Conservation (phyloP, 2,888 invertebrate genomes). For the Dorcus parallelipipedus region DNA sequence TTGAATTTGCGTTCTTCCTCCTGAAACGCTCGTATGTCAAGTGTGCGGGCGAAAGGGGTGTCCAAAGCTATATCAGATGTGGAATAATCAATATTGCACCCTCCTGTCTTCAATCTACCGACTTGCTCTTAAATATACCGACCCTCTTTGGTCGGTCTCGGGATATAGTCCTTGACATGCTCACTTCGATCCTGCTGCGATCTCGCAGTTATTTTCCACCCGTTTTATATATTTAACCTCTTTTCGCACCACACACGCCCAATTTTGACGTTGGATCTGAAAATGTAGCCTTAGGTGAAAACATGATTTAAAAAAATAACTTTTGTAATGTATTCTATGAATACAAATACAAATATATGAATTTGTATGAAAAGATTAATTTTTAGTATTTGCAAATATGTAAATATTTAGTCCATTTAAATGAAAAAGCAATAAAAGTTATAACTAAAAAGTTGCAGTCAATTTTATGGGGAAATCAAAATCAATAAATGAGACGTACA, state of each 20-base stretch:
- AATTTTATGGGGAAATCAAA: no score
- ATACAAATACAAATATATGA: no score
- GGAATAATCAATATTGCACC: conserved; percentile 48
- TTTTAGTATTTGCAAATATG: no score
- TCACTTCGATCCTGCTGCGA: conserved; percentile 6
- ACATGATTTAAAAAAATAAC: no score
- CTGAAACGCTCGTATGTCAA: conserved; percentile 8
- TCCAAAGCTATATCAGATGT: conserved; percentile 31
- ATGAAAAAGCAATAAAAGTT: no score
- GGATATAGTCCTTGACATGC: conserved; percentile 9
- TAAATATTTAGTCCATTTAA: no score
- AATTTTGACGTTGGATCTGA: no score
- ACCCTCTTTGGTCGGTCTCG: neutral
- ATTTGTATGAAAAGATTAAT: no score
- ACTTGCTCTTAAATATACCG: conserved; percentile 9
- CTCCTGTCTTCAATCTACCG: conserved; percentile 29
- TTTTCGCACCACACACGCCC: neutral
- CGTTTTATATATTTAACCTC: conserved; percentile 4
- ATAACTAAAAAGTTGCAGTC: no score
- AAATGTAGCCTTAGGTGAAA: no score
- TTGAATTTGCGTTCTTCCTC: conserved; percentile 4
- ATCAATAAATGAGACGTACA: no score
- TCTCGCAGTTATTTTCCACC: neutral
- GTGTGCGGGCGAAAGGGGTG: conserved; percentile 19
- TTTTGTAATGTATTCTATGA: no score